phyloP scores from a whole-genome alignment of 2,113 vertebrate genomes.

The Bufo gargarizans region DNA sequence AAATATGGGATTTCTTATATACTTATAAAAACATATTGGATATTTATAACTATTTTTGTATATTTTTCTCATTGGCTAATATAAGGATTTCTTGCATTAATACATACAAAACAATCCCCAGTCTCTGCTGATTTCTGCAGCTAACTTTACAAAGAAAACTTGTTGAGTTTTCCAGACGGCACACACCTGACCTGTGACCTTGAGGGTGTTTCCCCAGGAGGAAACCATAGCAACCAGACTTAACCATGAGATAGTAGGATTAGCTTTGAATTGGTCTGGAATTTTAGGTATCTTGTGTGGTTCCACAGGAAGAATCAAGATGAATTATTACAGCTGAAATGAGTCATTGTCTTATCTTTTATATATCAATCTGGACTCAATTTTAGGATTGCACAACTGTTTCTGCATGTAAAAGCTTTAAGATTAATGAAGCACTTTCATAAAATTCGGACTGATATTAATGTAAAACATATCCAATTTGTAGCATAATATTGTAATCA shows the following conservation, averaged over 20 bases:
- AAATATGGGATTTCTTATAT: neutral
- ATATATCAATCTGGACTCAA: neutral
- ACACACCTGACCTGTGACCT: constrained; percentile 28
- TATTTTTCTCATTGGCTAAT: neutral
- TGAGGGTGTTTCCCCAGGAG: constrained; percentile 16
- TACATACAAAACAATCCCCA: neutral
- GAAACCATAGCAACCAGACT: constrained; percentile 38
- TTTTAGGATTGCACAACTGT: neutral
- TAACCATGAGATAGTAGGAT: constrained; percentile 52
- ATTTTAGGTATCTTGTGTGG: constrained; percentile 36
- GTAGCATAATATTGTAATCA: too few relatives aligned
- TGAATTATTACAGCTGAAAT: neutral
- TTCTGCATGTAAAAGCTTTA: neutral
- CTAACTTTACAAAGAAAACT: constrained; percentile 27
- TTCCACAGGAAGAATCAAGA: constrained; percentile 23
- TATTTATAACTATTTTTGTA: neutral
- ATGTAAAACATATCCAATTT: too few relatives aligned
- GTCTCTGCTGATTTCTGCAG: neutral
- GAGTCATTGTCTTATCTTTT: neutral
- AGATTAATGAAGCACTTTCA: too few relatives aligned
- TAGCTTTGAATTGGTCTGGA: constrained; percentile 29
- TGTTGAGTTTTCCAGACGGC: constrained; percentile 30
- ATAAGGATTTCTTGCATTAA: neutral
- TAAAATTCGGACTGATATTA: too few relatives aligned
- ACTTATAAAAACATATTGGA: neutral